phyloP scores from a whole-genome alignment of 2,113 vertebrate species.

The Argyrosomus japonicus region DNA sequence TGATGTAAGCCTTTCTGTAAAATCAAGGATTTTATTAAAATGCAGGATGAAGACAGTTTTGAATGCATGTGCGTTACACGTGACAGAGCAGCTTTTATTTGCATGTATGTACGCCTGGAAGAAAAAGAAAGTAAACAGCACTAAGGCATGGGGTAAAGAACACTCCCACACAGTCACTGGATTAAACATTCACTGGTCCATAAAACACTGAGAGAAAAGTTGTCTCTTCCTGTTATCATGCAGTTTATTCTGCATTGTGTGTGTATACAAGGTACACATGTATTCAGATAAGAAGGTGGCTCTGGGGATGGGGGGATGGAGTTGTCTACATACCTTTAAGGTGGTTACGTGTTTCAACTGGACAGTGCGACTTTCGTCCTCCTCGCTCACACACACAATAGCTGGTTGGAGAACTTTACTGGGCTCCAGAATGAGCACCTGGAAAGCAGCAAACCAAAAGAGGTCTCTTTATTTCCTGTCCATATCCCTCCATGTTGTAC shows the following conservation, averaged over 20 bases:
- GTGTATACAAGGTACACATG: not conserved
- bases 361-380: conserved; percentile 79
- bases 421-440: conserved; percentile 91
- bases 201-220: not conserved
- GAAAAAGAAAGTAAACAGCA: not conserved
- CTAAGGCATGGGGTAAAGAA: not conserved
- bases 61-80: not conserved
- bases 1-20: conserved; percentile 85
- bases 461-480: not conserved
- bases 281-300: not conserved
- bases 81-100: not conserved
- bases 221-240: not conserved
- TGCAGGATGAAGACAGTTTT: not conserved
- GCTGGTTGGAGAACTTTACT: conserved; percentile 88
- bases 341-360: conserved; percentile 83
- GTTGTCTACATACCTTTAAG: conserved; percentile 80
- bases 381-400: conserved; percentile 79
- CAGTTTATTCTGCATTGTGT: not conserved
- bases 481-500: not conserved
- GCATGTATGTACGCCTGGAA: not conserved
- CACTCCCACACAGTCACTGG: not conserved
- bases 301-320: not conserved
- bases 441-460: conserved; percentile 5
- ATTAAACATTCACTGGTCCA: conserved; percentile 17
- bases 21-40: conserved; percentile 17